Conservation (phyloP, 2,113 vertebrate species). For the Hippopotamus amphibius region DNA sequence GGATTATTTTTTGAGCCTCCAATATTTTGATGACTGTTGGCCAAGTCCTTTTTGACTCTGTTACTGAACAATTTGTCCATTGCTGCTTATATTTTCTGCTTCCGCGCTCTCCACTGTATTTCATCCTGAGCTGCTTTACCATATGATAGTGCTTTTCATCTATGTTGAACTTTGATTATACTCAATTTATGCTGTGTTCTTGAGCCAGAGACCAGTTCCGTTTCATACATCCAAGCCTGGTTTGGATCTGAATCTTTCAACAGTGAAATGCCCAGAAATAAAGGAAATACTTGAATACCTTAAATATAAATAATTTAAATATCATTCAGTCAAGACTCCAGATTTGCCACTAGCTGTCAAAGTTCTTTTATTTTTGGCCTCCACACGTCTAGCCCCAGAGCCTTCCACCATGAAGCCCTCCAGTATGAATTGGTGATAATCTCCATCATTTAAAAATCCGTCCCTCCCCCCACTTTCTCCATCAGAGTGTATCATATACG, state of each 20-base stretch:
- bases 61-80: neutral
- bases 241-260: neutral
- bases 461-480: neutral
- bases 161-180: neutral
- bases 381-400: neutral
- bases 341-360: neutral
- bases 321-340: neutral
- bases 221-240: neutral
- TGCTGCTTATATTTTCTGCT: neutral
- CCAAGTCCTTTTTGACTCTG: neutral
- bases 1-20: neutral
- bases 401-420: neutral
- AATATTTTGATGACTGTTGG: neutral
- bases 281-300: neutral
- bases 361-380: neutral
- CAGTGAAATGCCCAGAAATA: neutral
- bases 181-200: neutral
- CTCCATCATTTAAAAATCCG: neutral
- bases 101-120: neutral
- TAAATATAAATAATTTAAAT: neutral
- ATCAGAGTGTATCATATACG: neutral
- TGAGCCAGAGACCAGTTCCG: neutral
- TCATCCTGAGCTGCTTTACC: neutral
- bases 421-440: neutral
- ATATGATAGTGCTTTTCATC: neutral